phyloP scores from a whole-genome alignment of 2,797 vertebrate species.

The Tapirus indicus region DNA sequence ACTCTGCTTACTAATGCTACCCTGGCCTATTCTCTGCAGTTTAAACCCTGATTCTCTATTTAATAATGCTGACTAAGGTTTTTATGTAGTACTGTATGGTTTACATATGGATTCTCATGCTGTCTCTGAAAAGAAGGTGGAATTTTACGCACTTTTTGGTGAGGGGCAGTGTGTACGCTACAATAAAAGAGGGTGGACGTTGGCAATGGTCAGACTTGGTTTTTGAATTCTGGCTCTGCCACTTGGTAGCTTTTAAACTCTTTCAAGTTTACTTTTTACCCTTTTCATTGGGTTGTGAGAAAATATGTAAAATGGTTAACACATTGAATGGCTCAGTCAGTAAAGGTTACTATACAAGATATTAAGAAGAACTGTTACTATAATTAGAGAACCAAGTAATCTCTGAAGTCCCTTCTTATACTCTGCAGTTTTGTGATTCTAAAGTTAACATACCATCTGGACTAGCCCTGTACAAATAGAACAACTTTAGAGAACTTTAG shows the following conservation, averaged over 20 bases:
- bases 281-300: neutral
- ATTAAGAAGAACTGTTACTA: neutral
- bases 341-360: neutral
- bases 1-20: neutral
- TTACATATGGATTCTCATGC: neutral
- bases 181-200: neutral
- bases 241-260: neutral
- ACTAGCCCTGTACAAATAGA: neutral
- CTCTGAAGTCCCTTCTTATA: neutral
- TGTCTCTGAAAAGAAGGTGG: neutral
- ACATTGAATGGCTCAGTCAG: neutral
- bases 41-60: neutral
- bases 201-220: neutral
- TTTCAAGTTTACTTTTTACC: neutral
- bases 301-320: neutral
- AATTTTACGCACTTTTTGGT: neutral
- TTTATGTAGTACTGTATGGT: neutral
- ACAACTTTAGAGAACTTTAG: constrained; percentile 2
- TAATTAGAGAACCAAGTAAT: neutral
- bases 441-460: neutral
- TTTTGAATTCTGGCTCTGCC: neutral
- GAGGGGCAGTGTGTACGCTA: neutral
- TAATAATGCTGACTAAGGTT: neutral
- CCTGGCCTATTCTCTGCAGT: neutral
- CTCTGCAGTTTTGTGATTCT: constrained; percentile 48